These are phyloP conservation scores for Galerucella calmariensis DNA, from an alignment of 2,888 invertebrate species.

Conservation along the genomic window DNA sequence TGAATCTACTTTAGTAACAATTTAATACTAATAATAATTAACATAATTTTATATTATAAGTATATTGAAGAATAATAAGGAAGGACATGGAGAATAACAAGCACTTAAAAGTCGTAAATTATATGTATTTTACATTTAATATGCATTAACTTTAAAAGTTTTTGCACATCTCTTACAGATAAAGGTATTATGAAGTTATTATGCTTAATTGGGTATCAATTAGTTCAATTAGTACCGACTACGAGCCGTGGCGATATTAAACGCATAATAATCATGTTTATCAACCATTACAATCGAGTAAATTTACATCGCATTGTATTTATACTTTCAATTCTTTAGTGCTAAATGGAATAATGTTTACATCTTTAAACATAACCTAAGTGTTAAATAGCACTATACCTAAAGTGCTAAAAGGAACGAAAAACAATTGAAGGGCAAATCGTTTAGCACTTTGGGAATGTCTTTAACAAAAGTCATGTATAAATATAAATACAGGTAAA, in stretches of 20 bases:
- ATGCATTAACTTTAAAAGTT: constrained; percentile 21
- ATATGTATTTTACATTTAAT: constrained; percentile 19
- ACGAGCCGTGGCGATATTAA: constrained; percentile 31
- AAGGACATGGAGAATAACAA: not conserved
- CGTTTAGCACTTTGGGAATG: constrained; percentile 55
- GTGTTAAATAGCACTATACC: constrained; percentile 31
- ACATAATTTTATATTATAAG: not conserved
- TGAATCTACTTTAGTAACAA: no score
- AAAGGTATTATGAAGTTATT: constrained; percentile 38
- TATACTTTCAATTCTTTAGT: constrained; percentile 37
- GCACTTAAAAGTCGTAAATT: constrained; percentile 15
- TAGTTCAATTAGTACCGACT: constrained; percentile 39
- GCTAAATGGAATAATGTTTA: constrained; percentile 40
- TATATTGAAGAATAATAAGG: not conserved
- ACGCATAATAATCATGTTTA: constrained; percentile 41
- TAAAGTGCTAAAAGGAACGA: constrained; percentile 48
- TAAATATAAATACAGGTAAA: constrained; percentile 24
- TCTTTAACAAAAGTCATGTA: constrained; percentile 16
- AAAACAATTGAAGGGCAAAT: constrained; percentile 57
- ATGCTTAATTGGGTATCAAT: constrained; percentile 34
- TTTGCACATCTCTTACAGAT: constrained; percentile 20
- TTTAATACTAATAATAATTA: no score
- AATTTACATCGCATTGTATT: constrained; percentile 41
- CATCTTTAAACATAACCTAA: constrained; percentile 44
- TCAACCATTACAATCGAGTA: constrained; percentile 38